phyloP scores from a whole-genome alignment of 2,888 invertebrate genomes.

The Torymus auratus region DNA sequence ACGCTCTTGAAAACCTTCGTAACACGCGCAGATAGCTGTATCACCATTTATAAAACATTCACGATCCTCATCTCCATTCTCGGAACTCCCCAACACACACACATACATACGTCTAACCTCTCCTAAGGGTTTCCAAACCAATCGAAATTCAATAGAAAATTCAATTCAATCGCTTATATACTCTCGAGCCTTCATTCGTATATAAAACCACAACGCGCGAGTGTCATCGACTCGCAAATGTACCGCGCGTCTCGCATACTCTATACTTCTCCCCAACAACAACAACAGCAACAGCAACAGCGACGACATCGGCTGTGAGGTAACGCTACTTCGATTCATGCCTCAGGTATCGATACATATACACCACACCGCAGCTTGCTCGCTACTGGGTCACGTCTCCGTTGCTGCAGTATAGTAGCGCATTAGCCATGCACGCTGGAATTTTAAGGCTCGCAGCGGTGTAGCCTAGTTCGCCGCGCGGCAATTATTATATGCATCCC shows the following conservation, averaged over 20 bases:
- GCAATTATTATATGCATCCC: conserved; percentile 38
- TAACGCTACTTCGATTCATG: conserved; percentile 42
- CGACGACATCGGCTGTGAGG: background rate
- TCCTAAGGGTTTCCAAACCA: background rate
- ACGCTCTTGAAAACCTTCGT: too few relatives aligned
- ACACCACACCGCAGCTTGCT: too few relatives aligned
- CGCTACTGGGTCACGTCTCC: conserved; percentile 39
- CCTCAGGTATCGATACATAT: conserved; percentile 38
- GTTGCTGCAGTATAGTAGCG: background rate
- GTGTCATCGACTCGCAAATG: conserved; percentile 21
- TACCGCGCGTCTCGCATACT: background rate
- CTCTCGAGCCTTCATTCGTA: background rate
- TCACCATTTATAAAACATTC: too few relatives aligned
- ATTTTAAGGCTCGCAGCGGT: conserved; percentile 11
- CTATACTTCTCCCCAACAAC: background rate
- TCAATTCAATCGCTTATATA: too few relatives aligned
- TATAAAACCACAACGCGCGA: background rate
- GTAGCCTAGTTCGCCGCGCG: conserved; percentile 33
- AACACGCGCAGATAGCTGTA: too few relatives aligned
- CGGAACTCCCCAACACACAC: too few relatives aligned
- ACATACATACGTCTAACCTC: too few relatives aligned
- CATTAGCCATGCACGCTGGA: conserved; percentile 32
- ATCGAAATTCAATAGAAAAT: conserved; percentile 15
- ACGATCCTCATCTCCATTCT: too few relatives aligned
- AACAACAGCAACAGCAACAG: background rate